Base-by-base conservation (phyloP, 2,888 invertebrate genomes). In the Apamea sordens region DNA sequence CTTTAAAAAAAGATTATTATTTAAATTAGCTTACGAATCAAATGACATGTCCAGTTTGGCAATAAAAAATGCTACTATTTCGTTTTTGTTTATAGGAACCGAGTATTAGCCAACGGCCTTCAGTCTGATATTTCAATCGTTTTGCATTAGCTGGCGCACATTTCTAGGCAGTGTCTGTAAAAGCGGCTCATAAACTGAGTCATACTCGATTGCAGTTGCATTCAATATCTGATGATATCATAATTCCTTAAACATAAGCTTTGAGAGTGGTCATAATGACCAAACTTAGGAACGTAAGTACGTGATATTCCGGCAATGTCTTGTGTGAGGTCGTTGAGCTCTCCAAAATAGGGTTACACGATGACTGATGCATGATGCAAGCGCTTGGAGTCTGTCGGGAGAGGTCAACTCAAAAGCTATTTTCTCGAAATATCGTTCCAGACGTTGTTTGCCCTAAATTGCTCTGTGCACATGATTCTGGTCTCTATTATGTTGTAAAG, bases 281-380 rank as follows among this genome's bases (percentile, higher is more conserved):
- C 32, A n/a, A 59, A 65, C 8, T 32, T 21, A n/a, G 50, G 1
- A 41, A 21, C 4, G 1, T 32, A 24, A n/a, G 21, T 73, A n/a
- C 13, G 74, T 53, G 59, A 21, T n/a, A 24, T 53, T 59, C n/a
- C 18, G n/a, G 15, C 6, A 59, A 8, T 21, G 65, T 53, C 13
- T 61, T 53, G 24, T 10, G 18, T 53, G 6, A 15, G 50, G 50
- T 44, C 74, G 32, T 61, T 80, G 59, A 61, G n/a, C 74, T 80
- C 28, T 36, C 80, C 36, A 24, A 61, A 73, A 73, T 73, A 79
- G 79, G 65, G 41, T 67, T 41, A 8, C 50, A 41, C 15, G 73
- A 67, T 81, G 67, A 21, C 41, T 73, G 50, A 67, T 81, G 50
- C 59, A 73, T 73, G 59, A 73, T 81, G 50, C 59, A 73, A 61